These are phyloP conservation scores for Drosophila basisetae DNA, from an alignment of 2,888 invertebrate genomes.

Conservation along the genomic window DNA sequence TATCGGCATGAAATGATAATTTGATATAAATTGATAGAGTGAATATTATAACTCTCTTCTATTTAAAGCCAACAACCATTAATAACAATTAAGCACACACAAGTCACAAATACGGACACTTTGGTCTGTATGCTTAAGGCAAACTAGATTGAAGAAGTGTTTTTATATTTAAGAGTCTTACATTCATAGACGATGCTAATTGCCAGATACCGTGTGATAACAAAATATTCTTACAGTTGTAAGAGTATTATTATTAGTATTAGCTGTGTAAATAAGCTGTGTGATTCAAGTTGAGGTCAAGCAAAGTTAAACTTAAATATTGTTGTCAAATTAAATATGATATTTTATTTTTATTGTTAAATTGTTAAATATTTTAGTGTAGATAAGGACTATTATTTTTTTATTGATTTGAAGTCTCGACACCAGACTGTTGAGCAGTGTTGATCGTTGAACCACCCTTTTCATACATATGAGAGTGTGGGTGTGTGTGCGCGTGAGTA, in stretches of 20 bases:
- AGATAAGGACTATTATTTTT: background rate
- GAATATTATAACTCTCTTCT: background rate
- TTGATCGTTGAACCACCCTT: conserved; percentile 3
- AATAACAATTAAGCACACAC: background rate
- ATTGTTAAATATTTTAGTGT: background rate
- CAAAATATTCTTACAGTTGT: background rate
- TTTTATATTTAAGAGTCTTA: background rate
- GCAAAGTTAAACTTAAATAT: background rate
- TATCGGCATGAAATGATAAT: background rate
- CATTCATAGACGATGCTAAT: background rate
- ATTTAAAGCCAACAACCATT: background rate
- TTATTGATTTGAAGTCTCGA: background rate
- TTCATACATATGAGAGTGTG: conserved; percentile 23
- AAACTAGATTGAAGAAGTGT: background rate
- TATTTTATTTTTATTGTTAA: background rate
- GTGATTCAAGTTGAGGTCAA: background rate
- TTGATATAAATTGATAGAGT: background rate
- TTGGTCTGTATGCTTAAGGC: background rate
- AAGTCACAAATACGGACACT: background rate
- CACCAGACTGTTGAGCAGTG: background rate
- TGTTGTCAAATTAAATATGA: background rate
- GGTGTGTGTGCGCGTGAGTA: conserved; percentile 27
- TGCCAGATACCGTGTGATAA: background rate
- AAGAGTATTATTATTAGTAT: too few relatives aligned
- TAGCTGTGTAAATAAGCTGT: background rate